Conservation (phyloP, 2,888 invertebrate species). For the Polydesmus complanatus region DNA sequence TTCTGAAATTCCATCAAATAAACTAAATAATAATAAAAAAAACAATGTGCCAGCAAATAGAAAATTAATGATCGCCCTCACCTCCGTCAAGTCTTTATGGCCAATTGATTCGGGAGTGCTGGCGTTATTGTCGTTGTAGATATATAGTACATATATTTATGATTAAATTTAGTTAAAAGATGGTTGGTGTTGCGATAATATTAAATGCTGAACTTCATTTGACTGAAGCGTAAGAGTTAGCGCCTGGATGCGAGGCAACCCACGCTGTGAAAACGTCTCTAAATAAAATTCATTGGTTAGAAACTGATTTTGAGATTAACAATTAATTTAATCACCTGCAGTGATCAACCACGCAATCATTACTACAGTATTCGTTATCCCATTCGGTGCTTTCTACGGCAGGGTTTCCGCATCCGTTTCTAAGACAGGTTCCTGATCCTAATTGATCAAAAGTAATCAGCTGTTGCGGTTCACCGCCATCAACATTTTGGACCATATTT, state of each 20-base stretch:
- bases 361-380: constrained; percentile 95
- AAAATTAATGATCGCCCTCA: too few relatives aligned
- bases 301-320: neutral
- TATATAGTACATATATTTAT: neutral
- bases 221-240: constrained; percentile 64
- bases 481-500: constrained; percentile 1
- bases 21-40: neutral
- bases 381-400: constrained; percentile 84
- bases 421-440: constrained; percentile 27
- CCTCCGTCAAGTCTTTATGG: neutral
- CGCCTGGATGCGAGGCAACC: constrained; percentile 64
- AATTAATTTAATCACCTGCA: constrained; percentile 50
- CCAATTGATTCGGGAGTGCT: neutral
- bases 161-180: neutral
- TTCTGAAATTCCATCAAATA: neutral
- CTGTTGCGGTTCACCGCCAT: constrained; percentile 2
- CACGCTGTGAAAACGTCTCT: constrained; percentile 83
- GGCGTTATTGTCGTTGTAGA: too few relatives aligned
- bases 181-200: neutral
- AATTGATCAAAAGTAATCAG: constrained; percentile 1
- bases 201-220: constrained; percentile 44
- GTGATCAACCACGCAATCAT: constrained; percentile 90
- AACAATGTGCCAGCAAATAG: neutral
- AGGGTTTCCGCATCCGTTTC: constrained; percentile 78
- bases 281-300: constrained; percentile 25